Conservation (phyloP, 2,113 vertebrate genomes). For the Archilochus colubris region DNA sequence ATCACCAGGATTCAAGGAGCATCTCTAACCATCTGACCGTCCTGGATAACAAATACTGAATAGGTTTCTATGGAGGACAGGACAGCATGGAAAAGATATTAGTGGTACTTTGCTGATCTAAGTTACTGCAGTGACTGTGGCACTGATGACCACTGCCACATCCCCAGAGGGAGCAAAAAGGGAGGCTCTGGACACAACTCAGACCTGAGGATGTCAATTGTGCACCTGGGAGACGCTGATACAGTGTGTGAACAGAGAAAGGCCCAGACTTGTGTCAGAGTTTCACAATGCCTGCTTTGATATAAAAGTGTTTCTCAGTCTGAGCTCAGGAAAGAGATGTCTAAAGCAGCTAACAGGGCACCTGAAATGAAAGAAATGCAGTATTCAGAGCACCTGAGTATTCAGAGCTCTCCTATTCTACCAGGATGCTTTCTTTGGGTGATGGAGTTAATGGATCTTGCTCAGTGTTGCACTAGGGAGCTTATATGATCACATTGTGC, state of each 20-base stretch:
- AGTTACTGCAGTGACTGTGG: not conserved
- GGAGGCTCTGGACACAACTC: not conserved
- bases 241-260: accelerated
- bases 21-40: not conserved
- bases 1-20: not conserved
- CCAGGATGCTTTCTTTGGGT: not conserved
- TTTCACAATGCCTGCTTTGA: not conserved
- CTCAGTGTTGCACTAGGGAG: not conserved
- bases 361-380: not conserved
- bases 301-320: not conserved
- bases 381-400: not conserved
- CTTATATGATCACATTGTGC: accelerated
- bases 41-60: not conserved
- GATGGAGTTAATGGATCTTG: not conserved
- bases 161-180: not conserved
- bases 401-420: not conserved
- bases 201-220: no score
- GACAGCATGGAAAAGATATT: not conserved
- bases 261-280: no score
- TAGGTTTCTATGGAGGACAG: not conserved
- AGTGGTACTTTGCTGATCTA: not conserved
- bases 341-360: not conserved
- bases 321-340: not conserved
- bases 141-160: not conserved
- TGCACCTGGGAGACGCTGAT: accelerated